phyloP scores from a whole-genome alignment of 2,113 vertebrate species.

The Pholis gunnellus region DNA sequence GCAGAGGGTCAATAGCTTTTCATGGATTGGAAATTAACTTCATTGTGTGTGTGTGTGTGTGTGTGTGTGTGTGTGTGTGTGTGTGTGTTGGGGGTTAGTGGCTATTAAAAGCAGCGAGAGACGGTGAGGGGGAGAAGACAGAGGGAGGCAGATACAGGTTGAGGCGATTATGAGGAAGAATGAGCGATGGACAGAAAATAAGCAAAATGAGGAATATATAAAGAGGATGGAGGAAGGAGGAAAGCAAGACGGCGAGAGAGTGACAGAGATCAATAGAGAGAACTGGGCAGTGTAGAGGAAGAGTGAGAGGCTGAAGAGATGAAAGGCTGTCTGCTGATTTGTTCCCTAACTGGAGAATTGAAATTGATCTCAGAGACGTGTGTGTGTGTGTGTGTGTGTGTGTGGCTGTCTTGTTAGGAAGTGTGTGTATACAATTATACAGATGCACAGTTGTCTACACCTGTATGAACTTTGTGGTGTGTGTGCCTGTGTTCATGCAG shows the following conservation, averaged over 20 bases:
- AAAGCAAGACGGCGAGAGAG: conserved; percentile 57
- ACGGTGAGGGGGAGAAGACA: not conserved
- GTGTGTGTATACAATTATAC: conserved; percentile 40
- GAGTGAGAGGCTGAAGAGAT: conserved; percentile 70
- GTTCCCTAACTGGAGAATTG: conserved; percentile 76
- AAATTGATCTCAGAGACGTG: conserved; percentile 73
- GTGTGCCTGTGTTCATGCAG: conserved; percentile 37
- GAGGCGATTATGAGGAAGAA: conserved; percentile 25
- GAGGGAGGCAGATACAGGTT: not conserved
- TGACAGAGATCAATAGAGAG: conserved; percentile 72
- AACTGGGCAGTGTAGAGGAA: conserved; percentile 64
- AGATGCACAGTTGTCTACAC: conserved; percentile 25
- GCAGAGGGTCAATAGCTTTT: conserved; percentile 64
- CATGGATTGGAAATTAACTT: conserved; percentile 71
- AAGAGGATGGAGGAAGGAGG: conserved; percentile 21
- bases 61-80: conserved; percentile 26
- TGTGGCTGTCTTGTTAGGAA: conserved; percentile 41
- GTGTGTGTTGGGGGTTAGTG: not conserved
- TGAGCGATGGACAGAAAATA: conserved; percentile 14
- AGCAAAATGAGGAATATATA: conserved; percentile 32
- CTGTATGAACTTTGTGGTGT: conserved; percentile 34
- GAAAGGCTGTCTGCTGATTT: conserved; percentile 76
- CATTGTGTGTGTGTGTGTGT: conserved; percentile 39
- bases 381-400: not conserved
- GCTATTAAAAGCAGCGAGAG: conserved; percentile 6